These are phyloP conservation scores for Etia nguti DNA, from an alignment of 2,113 vertebrate species.

Conservation along the genomic window DNA sequence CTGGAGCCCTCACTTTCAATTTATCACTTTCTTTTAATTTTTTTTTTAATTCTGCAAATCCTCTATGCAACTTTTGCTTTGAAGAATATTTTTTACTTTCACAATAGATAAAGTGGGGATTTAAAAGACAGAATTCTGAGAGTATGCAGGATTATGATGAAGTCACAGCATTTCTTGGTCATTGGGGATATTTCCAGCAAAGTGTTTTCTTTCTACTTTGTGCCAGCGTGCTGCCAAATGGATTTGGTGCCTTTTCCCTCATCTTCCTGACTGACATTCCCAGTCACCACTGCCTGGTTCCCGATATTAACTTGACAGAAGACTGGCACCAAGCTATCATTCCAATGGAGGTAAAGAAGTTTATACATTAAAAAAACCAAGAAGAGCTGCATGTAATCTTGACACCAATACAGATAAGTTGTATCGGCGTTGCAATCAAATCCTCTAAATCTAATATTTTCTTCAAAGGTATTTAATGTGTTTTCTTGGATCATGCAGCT, in stretches of 20 bases:
- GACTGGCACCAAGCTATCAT: conserved; percentile 39
- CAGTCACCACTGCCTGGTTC: conserved; percentile 45
- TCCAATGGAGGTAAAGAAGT: conserved; percentile 27
- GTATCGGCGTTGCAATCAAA: neutral
- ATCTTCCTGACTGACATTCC: conserved; percentile 51
- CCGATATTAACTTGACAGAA: conserved; percentile 37
- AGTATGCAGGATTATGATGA: conserved; percentile 50
- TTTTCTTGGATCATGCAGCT: neutral
- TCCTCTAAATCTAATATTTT: neutral
- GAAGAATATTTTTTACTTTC: neutral
- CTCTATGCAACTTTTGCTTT: neutral
- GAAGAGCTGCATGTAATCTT: neutral
- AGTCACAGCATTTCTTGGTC: conserved; percentile 62
- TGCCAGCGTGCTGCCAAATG: conserved; percentile 51
- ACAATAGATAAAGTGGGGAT: neutral
- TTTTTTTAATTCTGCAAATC: neutral
- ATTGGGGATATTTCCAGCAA: conserved; percentile 72
- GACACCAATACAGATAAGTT: neutral
- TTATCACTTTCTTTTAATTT: neutral
- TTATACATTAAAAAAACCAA: neutral
- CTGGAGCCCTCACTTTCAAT: neutral
- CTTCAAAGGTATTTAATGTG: neutral
- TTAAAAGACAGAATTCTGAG: neutral
- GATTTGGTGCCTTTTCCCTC: conserved; percentile 26
- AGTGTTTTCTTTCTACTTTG: conserved; percentile 55